Evolutionary conservation across 2,113 vertebrate species (phyloP), one percentile per base, ranked within the genome.

Genomic region (Arenaria interpres): DNA sequence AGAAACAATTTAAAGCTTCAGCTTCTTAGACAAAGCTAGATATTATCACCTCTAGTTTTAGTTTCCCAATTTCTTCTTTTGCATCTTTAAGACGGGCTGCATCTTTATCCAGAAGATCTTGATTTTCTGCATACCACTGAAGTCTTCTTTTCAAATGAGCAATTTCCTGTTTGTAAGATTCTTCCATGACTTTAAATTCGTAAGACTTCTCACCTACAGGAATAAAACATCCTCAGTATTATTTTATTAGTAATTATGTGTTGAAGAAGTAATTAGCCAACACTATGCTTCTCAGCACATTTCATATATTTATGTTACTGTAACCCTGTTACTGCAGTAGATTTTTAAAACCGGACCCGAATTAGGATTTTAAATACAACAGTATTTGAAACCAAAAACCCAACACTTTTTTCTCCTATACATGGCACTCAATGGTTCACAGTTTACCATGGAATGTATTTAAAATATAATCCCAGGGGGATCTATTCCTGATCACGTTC

Each of bases 81-180:
- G 99, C 99, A 59, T 98, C 97, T 97, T 97, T 98, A 84, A 99
- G 99, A 32, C 98, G 97, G 50, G 88, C 87, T 45, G 99, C 97
- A 78, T 99, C 99, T 98, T 97, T 98, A 96, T 99, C 99, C 95
- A 99, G 96, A 73, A 99, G 98, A 62, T 99, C 98, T 97, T 99
- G 99, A 96, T 99, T 99, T 97, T 99, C 99, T 28, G 99, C 98
- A 93, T 99, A 99, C 99, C 99, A 99, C 74, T 98, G 98, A 83
- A 99, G 97, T 87, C 98, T 98, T 88, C 98, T 99, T 90, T 98
- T 99, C 28, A 99, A 97, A 39, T 94, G 95, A 18, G 53, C 43
- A 22, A 99, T 97, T 97, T 99, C 99, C 89, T 99, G 97, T 86
- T 98, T 98, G 97, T 99, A 98, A 28, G 97, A 97, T 69, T 99